phyloP scores from a whole-genome alignment of 2,113 vertebrate species.

The Actinemys pallida region DNA sequence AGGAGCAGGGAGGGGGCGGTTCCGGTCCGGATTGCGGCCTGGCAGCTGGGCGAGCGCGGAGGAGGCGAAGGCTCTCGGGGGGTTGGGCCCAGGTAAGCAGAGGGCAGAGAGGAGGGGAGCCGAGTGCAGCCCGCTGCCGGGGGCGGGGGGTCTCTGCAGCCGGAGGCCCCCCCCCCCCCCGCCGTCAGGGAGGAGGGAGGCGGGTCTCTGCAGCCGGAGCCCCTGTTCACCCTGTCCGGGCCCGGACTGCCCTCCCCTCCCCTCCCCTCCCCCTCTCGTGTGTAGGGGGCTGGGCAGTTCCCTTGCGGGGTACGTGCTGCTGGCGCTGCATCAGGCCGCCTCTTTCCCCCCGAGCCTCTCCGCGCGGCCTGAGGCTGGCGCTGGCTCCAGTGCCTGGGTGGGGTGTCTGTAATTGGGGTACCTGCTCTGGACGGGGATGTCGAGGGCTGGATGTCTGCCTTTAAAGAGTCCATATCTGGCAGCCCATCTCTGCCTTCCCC shows the following conservation, averaged over 20 bases:
- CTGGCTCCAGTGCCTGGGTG: too few species aligned
- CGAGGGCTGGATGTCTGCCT: background rate
- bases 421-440: background rate
- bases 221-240: background rate
- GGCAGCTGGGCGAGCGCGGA: background rate
- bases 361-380: too few species aligned
- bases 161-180: background rate
- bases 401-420: too few species aligned
- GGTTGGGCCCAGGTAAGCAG: constrained; percentile 27
- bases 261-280: background rate
- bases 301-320: fast-evolving
- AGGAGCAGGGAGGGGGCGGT: background rate
- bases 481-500: too few species aligned
- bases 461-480: too few species aligned
- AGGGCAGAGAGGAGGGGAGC: background rate
- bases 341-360: background rate
- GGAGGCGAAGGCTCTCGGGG: background rate
- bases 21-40: constrained; percentile 12
- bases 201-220: background rate
- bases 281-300: background rate
- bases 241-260: background rate
- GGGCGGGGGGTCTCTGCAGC: background rate
- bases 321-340: too few species aligned
- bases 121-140: background rate
- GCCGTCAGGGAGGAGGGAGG: too few species aligned